phyloP scores from a whole-genome alignment of 2,888 invertebrate genomes.

The Cataglyphis livida region DNA sequence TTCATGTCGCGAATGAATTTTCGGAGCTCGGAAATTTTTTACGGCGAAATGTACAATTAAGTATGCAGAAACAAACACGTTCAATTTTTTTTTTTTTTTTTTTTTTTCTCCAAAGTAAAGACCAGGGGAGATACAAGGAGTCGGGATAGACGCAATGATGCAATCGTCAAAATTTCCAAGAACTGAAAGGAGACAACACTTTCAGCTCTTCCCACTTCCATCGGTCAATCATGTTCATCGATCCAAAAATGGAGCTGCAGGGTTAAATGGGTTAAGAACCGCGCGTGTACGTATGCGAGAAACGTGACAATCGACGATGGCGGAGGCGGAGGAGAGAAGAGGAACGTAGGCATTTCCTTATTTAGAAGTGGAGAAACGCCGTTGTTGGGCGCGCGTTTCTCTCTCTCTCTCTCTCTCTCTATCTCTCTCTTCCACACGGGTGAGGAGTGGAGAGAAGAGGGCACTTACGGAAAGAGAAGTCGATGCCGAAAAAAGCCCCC shows the following conservation, averaged over 20 bases:
- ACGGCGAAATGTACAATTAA: too few relatives aligned
- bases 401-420: conserved; percentile 40
- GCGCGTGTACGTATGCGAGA: conserved; percentile 9
- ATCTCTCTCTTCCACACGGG: conserved; percentile 9
- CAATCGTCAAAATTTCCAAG: neutral
- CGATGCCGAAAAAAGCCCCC: conserved; percentile 43
- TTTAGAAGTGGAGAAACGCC: conserved; percentile 77
- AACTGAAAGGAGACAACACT: neutral
- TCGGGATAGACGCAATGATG: neutral
- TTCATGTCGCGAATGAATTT: neutral
- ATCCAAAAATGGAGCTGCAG: conserved; percentile 45
- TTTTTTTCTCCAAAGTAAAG: neutral
- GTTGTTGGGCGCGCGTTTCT: conserved; percentile 44
- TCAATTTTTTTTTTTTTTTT: neutral
- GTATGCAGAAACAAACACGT: neutral
- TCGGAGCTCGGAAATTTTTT: neutral
- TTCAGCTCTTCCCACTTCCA: conserved; percentile 29
- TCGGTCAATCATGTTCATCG: conserved; percentile 32
- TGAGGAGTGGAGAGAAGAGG: conserved; percentile 12
- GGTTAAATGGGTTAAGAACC: conserved; percentile 57
- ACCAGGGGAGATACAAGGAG: neutral
- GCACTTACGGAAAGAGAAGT: conserved; percentile 39
- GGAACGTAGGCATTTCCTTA: conserved; percentile 80
- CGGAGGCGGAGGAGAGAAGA: conserved; percentile 61
- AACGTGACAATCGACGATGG: conserved; percentile 39